Base-by-base conservation (phyloP, 2,888 invertebrate species). In the Chironomus riparius region DNA sequence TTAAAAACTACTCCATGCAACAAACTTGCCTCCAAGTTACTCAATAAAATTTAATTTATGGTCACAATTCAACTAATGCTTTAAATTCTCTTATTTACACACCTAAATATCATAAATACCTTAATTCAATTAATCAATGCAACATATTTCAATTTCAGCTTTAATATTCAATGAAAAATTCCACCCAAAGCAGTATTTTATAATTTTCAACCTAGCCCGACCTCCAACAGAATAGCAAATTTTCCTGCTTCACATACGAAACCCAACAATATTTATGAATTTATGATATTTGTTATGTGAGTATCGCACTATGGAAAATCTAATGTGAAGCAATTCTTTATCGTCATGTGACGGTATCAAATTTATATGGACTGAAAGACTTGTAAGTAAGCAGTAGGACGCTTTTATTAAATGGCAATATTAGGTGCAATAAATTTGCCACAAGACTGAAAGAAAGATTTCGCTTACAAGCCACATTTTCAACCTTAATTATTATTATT, bases 391-490 rank as follows among this genome's bases (percentile, higher is more conserved):
- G 15, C 72, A 72, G 72, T 62, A n/a, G 72, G 72, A 72, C 18
- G 38, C 13, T 72, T 72, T 72, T 50, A 72, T 68, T 68, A 68
- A 68, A 68, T 68, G 65, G 13, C 65, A 65, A 47, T 70, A 70
- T 70, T 70, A 50, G 50, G 5, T 48, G 62, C 62, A 72, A 72
- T 72, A 72, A 72, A 72, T 72, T 72, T 61, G 38, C 7, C 18
- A 13, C 22, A 50, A 48, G 22, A 15, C 48, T 18, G 70, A 6
- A 24, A 70, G 56, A 13, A 22, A 48, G 13, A 21, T 1, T 0
- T 65, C 12, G 7, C 24, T 24, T 24, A 5, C 21, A 13, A 50
- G 18, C 12, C 12, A 62, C 22, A 24, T 24, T 24, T 24, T 24
- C 28, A 38, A 38, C 38, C 38, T 38, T 38, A 38, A 38, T 38